Evolutionary conservation across 2,797 vertebrate genomes (phyloP), one percentile per base, ranked within the genome.

Genomic region (Poecilia gillii): DNA sequence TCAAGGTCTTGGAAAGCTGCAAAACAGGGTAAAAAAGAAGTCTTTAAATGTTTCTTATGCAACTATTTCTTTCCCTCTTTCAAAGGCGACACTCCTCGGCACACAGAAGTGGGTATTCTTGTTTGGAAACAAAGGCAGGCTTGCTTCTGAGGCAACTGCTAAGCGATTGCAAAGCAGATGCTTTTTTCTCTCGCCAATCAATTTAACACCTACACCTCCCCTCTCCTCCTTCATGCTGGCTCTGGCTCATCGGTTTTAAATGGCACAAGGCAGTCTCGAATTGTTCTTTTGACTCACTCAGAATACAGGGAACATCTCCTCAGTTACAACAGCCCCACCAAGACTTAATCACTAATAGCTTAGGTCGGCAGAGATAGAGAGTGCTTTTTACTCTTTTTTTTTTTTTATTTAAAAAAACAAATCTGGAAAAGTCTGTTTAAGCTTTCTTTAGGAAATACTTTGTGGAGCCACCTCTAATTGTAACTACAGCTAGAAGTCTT

Each of bases 171-270:
- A 84, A 90, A 91, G 92, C 92, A 93, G 92, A 93, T 94, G 91
- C 90, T 90, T 94, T 94, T 93, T 92, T 88, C 90, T 90, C 87
- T 91, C 93, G 80, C 90, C 92, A 91, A 94, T 94, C 93, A 94
- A 92, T 90, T 93, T 87, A 94, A 94, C 93, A 94, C 91, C 93
- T 91, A 93, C 91, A 91, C 90, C 86, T 88, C 88, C 88, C 90
- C 88, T 91, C 90, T 84, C 79, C 85, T 88, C 90, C 87, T 88
- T 88, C 92, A 80, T 45, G 82, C 85, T 79, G 89, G 91, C 90
- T 89, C 86, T 77, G 87, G 85, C 91, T 90, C 91, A 90, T 93
- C 90, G 88, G 80, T 93, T 91, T 87, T 86, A 92, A 93, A 93
- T 91, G 89, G 92, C 92, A 91, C 84, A 68, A 87, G 85, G 80